Evolutionary conservation across 2,888 invertebrate species (phyloP).

Genomic region (Augiades crinisus): DNA sequence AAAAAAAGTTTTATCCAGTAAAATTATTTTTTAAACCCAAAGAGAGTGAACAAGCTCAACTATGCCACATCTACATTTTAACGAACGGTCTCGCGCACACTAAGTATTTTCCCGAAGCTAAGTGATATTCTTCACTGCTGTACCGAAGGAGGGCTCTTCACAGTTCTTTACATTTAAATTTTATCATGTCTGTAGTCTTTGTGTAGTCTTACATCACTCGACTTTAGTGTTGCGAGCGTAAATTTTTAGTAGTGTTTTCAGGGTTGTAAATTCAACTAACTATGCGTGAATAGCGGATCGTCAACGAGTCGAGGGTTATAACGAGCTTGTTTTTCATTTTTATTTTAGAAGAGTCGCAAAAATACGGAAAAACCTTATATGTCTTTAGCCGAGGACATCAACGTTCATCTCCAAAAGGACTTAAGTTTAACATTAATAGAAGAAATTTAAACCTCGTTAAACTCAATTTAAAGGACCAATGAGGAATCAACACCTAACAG

Average conservation of each 20-base stretch:
- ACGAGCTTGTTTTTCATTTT: too few species aligned
- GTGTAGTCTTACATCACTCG: neutral
- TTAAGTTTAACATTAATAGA: too few species aligned
- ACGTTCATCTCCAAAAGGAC: too few species aligned
- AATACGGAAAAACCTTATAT: too few species aligned
- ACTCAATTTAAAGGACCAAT: too few species aligned
- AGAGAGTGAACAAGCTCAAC: neutral
- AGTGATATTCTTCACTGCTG: constrained; percentile 5
- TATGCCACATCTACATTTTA: constrained; percentile 7
- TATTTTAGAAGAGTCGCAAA: too few species aligned
- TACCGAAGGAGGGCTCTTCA: constrained; percentile 4
- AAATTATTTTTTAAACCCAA: constrained; percentile 1
- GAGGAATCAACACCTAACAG: too few species aligned
- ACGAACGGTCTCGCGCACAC: constrained; percentile 7
- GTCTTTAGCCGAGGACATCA: too few species aligned
- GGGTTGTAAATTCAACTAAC: neutral
- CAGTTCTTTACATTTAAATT: constrained; percentile 9
- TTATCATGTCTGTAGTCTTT: constrained; percentile 5
- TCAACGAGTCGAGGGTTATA: too few species aligned
- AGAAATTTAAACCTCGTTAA: too few species aligned
- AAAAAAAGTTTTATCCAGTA: neutral
- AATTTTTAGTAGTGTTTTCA: neutral
- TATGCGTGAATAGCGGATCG: too few species aligned
- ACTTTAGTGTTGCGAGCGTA: neutral
- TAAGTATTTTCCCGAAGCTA: constrained; percentile 11